Conservation (phyloP, 1,140 invertebrate genomes). For the Drosophila erecta region DNA sequence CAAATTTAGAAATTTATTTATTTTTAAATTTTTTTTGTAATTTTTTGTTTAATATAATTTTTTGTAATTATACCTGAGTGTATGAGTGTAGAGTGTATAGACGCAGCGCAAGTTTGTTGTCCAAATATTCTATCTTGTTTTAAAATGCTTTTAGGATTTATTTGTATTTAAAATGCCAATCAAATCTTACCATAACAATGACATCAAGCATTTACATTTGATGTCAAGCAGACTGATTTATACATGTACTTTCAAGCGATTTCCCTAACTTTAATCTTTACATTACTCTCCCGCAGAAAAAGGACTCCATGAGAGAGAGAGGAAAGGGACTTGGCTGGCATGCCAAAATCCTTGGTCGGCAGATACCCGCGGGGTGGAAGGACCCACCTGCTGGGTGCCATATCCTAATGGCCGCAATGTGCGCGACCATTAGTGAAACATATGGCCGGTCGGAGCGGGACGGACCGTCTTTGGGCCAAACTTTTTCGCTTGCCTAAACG, state of each 20-base stretch:
- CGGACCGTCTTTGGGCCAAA: constrained; percentile 54
- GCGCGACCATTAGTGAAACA: constrained; percentile 82
- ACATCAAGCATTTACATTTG: not conserved
- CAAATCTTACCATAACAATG: too few species aligned
- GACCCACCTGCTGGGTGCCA: constrained; percentile 51
- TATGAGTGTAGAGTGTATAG: too few species aligned
- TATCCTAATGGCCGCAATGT: constrained; percentile 75
- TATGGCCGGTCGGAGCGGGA: constrained; percentile 54
- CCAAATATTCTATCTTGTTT: too few species aligned
- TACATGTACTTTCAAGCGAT: not conserved
- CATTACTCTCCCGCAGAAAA: constrained; percentile 2
- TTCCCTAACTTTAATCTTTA: constrained; percentile 5
- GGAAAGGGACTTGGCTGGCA: constrained; percentile 20
- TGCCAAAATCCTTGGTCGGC: constrained; percentile 32
- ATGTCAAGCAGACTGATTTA: not conserved
- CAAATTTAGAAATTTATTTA: too few species aligned
- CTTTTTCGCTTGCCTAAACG: constrained; percentile 62
- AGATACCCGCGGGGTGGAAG: constrained; percentile 2
- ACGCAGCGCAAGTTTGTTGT: too few species aligned
- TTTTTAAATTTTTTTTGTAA: too few species aligned
- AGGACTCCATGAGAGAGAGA: not conserved
- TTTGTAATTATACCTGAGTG: too few species aligned
- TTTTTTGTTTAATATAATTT: too few species aligned
- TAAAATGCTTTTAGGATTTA: too few species aligned
- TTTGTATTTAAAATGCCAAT: too few species aligned